A percentile compares a stretch with the other conserved stretches of the same genome.
phyloP scores from a whole-genome alignment of 2,797 vertebrate species.

The Falco biarmicus region DNA sequence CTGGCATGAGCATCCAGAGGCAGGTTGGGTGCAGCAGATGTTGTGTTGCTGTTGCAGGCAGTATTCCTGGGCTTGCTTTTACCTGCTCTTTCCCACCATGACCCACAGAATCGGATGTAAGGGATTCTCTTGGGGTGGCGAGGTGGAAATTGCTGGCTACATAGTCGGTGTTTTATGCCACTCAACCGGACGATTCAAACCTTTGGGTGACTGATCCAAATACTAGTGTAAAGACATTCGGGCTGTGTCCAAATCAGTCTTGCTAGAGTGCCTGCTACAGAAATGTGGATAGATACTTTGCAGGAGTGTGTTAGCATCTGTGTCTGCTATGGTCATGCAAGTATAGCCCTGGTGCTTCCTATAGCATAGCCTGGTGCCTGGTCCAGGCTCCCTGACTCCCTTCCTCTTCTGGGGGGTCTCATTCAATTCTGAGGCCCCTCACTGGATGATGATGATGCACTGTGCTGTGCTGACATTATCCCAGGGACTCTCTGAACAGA shows the following conservation, averaged over 20 bases:
- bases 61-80: constrained; percentile 44
- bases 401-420: background rate
- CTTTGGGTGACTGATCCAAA: background rate
- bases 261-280: background rate
- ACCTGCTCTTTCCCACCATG: background rate
- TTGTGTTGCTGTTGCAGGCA: constrained; percentile 35
- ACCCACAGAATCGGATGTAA: background rate
- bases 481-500: background rate
- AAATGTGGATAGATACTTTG: background rate
- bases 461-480: background rate
- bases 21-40: constrained; percentile 55
- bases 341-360: background rate
- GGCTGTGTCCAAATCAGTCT: background rate
- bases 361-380: background rate
- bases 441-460: background rate
- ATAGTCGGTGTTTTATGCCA: background rate
- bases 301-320: background rate
- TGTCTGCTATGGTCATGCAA: background rate
- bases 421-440: background rate
- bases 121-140: background rate
- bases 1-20: background rate
- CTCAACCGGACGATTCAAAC: background rate
- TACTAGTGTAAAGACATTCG: background rate
- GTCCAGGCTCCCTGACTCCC: background rate
- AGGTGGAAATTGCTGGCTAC: background rate